phyloP scores from a whole-genome alignment of 2,797 vertebrate genomes.

The Lemur catta region DNA sequence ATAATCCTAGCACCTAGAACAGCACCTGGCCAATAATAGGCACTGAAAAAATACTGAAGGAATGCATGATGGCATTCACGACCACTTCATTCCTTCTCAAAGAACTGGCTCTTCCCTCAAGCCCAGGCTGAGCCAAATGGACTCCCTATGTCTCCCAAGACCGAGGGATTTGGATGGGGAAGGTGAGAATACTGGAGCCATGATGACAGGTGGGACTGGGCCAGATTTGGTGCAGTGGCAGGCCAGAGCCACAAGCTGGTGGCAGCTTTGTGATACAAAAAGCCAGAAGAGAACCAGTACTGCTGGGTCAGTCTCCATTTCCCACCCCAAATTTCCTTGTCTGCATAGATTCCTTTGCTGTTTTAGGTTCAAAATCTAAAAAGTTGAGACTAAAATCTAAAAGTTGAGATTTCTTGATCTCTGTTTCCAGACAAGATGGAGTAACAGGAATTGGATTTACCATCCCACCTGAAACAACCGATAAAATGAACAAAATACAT shows the following conservation, averaged over 20 bases:
- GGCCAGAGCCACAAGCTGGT: not conserved
- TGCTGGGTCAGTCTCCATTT: not conserved
- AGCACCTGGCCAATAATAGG: not conserved
- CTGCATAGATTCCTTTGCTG: not conserved
- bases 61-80: not conserved
- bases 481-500: not conserved
- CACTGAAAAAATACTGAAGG: not conserved
- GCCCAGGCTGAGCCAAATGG: not conserved
- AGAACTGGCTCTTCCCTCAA: not conserved
- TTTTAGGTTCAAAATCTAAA: not conserved
- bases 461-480: not conserved
- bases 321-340: not conserved
- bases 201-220: not conserved
- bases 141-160: not conserved
- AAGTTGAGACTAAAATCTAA: not conserved
- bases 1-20: not conserved
- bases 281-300: not conserved
- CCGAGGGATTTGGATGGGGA: not conserved
- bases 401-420: not conserved
- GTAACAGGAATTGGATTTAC: not conserved
- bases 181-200: not conserved
- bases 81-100: not conserved
- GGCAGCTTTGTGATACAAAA: not conserved
- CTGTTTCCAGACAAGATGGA: not conserved
- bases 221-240: not conserved